Conservation (phyloP, 2,888 invertebrate species). For the Acrocera orbiculus region DNA sequence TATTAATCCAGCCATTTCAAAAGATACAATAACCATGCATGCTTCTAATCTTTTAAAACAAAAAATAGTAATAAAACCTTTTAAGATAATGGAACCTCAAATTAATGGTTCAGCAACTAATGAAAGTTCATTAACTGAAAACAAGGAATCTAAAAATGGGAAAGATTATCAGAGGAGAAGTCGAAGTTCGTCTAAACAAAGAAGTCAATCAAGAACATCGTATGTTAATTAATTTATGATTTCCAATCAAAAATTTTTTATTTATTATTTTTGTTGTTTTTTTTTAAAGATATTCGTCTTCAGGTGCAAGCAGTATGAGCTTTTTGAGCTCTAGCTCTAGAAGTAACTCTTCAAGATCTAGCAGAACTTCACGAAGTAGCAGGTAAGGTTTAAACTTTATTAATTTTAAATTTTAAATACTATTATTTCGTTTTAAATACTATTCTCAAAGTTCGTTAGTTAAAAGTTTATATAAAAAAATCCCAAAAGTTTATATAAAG, state of each 20-base stretch:
- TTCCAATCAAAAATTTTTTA: neutral
- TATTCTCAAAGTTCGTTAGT: no score
- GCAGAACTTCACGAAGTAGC: constrained; percentile 23
- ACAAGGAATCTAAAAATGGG: constrained; percentile 26
- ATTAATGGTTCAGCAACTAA: constrained; percentile 26
- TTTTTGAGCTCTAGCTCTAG: constrained; percentile 25
- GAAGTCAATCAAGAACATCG: constrained; percentile 36
- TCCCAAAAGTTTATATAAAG: no score
- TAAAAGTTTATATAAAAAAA: no score
- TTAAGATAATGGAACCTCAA: constrained; percentile 32
- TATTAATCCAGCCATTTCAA: constrained; percentile 5
- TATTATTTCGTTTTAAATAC: no score
- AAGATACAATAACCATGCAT: constrained; percentile 12
- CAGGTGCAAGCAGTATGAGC: constrained; percentile 19
- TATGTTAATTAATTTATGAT: constrained; percentile 9
- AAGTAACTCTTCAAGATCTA: constrained; percentile 26
- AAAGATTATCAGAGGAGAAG: constrained; percentile 17
- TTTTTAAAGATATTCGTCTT: constrained; percentile 19
- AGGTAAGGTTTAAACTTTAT: no score
- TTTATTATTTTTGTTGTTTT: neutral
- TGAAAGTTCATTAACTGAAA: constrained; percentile 27
- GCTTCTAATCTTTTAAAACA: constrained; percentile 19
- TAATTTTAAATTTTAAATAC: no score
- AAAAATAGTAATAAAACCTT: constrained; percentile 32
- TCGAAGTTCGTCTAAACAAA: constrained; percentile 21